A percentile compares a stretch with the other conserved stretches of the same genome.
phyloP scores from a whole-genome alignment of 2,888 invertebrate species.

The Pachymerium ferrugineum region DNA sequence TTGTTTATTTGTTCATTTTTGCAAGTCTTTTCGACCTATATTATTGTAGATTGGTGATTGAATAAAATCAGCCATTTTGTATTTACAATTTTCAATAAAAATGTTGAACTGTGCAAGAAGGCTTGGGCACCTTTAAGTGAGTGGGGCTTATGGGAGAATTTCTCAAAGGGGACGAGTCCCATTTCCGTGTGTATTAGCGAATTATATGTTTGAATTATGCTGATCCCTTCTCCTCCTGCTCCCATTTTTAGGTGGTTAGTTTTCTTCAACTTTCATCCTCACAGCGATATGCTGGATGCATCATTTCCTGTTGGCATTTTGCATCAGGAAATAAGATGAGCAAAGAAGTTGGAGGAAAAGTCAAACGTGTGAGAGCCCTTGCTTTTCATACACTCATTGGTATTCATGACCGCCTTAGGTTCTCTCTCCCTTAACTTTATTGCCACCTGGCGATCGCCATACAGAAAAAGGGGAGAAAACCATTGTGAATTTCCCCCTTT shows the following conservation, averaged over 20 bases:
- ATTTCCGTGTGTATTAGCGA: slow-evolving; percentile 22
- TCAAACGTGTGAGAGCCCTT: background rate
- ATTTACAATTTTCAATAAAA: slow-evolving; percentile 4
- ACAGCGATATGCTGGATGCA: slow-evolving; percentile 19
- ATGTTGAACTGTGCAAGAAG: too few species aligned
- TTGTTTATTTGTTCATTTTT: too few species aligned
- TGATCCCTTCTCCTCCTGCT: slow-evolving; percentile 20
- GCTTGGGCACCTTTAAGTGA: too few species aligned
- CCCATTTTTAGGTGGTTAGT: slow-evolving; percentile 15
- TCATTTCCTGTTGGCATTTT: slow-evolving; percentile 32
- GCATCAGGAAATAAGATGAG: slow-evolving; percentile 30
- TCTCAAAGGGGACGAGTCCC: slow-evolving; percentile 19
- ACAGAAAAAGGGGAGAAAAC: background rate
- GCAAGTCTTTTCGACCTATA: too few species aligned
- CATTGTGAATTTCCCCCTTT: background rate
- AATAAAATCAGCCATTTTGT: slow-evolving; percentile 11
- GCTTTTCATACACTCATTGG: slow-evolving; percentile 17
- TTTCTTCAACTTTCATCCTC: background rate
- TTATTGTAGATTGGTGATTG: too few species aligned
- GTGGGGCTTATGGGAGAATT: background rate
- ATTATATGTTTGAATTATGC: slow-evolving; percentile 23
- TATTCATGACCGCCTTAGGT: slow-evolving; percentile 29
- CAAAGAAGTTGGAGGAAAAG: background rate
- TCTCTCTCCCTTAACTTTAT: slow-evolving; percentile 27
- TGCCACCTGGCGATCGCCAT: slow-evolving; percentile 30